Evolutionary conservation across 92 coral and sea anemone genomes (phyloP).

Genomic region (Virgularia gustaviana): DNA sequence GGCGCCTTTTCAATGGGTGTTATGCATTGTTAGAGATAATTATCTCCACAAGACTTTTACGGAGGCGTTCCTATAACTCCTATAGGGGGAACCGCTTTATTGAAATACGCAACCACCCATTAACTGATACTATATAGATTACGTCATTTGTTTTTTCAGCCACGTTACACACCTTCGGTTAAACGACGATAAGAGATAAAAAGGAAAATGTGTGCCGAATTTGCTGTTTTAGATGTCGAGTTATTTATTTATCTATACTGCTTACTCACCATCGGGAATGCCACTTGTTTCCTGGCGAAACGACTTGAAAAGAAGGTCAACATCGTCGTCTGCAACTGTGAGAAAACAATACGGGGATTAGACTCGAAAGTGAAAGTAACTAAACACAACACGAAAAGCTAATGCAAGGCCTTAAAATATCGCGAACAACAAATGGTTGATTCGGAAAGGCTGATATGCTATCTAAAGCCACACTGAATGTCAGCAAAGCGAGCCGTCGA

Average conservation of each 20-base stretch:
- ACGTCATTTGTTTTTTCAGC: background rate
- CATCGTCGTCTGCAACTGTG: background rate
- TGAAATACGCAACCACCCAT: background rate
- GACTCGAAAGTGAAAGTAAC: conserved; percentile 7
- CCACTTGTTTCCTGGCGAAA: conserved; percentile 30
- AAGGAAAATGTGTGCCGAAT: conserved; percentile 15
- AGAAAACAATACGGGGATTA: background rate
- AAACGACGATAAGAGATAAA: background rate
- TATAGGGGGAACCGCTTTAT: background rate
- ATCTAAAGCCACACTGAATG: no score
- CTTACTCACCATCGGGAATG: conserved; percentile 26
- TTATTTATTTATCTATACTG: background rate
- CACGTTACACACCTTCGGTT: no score
- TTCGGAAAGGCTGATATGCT: no score
- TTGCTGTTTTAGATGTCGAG: background rate
- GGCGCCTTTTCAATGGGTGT: no score
- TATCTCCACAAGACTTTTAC: no score
- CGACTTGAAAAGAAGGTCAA: background rate
- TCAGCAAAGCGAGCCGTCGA: no score
- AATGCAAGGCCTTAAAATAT: no score
- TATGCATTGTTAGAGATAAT: no score
- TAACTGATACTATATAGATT: background rate
- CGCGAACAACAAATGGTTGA: no score
- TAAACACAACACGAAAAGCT: no score
- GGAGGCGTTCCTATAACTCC: no score